phyloP scores from a whole-genome alignment of 2,797 vertebrate genomes.

The Etheostoma perlongum region DNA sequence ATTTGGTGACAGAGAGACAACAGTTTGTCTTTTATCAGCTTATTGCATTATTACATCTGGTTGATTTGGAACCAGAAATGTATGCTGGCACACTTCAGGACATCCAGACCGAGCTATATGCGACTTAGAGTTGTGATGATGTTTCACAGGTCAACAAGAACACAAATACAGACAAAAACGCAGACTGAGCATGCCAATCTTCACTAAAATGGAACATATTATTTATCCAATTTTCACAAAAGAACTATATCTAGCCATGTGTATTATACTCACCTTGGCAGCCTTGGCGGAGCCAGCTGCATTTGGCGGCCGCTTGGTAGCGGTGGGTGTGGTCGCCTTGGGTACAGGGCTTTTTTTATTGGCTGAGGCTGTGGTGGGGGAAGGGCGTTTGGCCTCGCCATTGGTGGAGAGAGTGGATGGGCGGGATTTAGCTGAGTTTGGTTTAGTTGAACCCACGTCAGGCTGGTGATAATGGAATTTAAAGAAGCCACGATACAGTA shows the following conservation, averaged over 20 bases:
- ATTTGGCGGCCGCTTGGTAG: conserved; percentile 86
- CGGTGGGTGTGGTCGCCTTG: conserved; percentile 82
- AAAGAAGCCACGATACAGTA: conserved; percentile 53
- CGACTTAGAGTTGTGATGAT: neutral
- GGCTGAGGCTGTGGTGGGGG: conserved; percentile 79
- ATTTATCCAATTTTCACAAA: neutral
- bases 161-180: neutral
- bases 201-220: neutral
- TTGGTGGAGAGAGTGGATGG: conserved; percentile 83
- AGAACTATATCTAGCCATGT: neutral
- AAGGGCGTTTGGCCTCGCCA: conserved; percentile 85
- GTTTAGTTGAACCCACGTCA: conserved; percentile 86
- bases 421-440: conserved; percentile 87
- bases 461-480: conserved; percentile 82
- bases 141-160: neutral
- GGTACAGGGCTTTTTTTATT: conserved; percentile 90
- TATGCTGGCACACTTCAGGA: neutral
- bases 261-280: conserved; percentile 88
- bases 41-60: no score
- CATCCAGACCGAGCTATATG: neutral
- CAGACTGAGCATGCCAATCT: neutral
- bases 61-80: conserved; percentile 1
- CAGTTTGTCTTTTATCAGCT: neutral
- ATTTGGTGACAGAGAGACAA: neutral
- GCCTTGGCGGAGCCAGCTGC: conserved; percentile 79